These are phyloP conservation scores for Cebus imitator DNA, from an alignment of 2,113 vertebrate genomes.

Conservation along the genomic window DNA sequence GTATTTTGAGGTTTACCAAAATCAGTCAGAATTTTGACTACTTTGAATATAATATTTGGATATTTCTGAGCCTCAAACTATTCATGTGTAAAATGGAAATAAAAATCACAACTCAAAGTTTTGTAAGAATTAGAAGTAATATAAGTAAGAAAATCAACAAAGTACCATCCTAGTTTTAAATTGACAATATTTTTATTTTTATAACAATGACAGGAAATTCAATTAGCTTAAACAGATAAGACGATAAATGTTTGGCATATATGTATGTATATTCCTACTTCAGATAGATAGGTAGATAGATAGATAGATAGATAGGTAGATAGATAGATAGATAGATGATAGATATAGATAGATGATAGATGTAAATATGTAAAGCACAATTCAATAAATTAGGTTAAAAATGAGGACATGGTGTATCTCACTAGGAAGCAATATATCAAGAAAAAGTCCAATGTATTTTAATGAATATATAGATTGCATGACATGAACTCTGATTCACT, in stretches of 20 bases:
- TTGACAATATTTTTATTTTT: neutral
- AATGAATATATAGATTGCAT: neutral
- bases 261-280: neutral
- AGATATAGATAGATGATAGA: neutral
- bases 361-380: neutral
- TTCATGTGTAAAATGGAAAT: neutral
- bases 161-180: neutral
- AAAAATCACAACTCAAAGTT: neutral
- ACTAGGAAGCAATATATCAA: neutral
- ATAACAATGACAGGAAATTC: neutral
- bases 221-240: neutral
- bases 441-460: neutral
- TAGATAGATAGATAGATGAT: neutral
- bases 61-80: neutral
- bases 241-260: neutral
- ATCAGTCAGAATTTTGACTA: neutral
- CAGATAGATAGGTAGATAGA: too few species aligned
- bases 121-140: neutral
- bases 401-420: neutral
- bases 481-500: neutral
- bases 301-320: too few species aligned
- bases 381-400: neutral
- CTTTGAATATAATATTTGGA: neutral
- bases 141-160: neutral
- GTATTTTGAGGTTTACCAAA: neutral